phyloP scores from a whole-genome alignment of 2,113 vertebrate species.

The Trogon melanurus region DNA sequence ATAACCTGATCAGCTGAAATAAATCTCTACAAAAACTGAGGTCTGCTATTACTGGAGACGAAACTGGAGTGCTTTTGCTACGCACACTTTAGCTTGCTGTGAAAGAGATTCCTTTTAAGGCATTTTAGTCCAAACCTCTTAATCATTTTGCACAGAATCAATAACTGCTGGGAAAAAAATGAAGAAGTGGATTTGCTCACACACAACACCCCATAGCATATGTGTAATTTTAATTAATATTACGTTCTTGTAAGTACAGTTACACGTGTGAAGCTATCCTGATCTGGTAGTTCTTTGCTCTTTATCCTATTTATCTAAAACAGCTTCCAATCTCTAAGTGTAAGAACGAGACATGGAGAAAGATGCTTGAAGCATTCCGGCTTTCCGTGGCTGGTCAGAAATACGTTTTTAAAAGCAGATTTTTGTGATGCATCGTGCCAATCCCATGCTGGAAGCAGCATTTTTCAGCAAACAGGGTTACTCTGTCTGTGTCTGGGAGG shows the following conservation, averaged over 20 bases:
- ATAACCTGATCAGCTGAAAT: slow-evolving; percentile 10
- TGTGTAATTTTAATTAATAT: not conserved
- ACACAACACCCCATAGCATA: not conserved
- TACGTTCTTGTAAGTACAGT: not conserved
- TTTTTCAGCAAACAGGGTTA: not conserved
- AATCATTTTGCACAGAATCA: not conserved
- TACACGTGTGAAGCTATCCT: not conserved
- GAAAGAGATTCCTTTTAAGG: not conserved
- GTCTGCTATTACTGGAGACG: not conserved
- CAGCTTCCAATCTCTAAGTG: not conserved
- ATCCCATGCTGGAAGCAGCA: not conserved
- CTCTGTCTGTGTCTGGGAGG: not conserved
- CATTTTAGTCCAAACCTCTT: not conserved
- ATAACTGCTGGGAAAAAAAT: not conserved
- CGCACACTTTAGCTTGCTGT: not conserved
- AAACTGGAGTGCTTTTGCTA: not conserved
- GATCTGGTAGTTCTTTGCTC: not conserved
- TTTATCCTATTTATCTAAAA: not conserved
- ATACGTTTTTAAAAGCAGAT: not conserved
- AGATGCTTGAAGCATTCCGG: not conserved
- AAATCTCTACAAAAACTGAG: not conserved
- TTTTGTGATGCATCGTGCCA: not conserved
- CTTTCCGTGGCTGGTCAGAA: slow-evolving; percentile 2
- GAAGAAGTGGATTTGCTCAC: not conserved
- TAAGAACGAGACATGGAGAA: not conserved